phyloP scores from a whole-genome alignment of 2,888 invertebrate species.

The Galerucella pusilla region DNA sequence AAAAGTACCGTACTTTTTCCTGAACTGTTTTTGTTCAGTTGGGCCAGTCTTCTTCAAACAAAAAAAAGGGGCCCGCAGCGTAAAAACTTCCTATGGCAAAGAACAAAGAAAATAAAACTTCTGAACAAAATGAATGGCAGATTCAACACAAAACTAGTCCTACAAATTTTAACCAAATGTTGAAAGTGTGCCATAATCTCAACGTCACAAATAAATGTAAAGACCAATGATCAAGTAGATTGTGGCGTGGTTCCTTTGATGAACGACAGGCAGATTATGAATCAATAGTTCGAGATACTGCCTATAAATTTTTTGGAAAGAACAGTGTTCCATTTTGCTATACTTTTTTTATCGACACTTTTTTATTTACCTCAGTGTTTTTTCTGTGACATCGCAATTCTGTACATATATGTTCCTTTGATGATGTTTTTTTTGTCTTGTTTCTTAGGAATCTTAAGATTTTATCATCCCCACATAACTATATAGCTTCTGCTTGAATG shows the following conservation, averaged over 20 bases:
- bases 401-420: conserved; percentile 49
- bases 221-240: conserved; percentile 48
- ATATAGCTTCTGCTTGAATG: conserved; percentile 58
- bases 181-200: conserved; percentile 50
- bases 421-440: conserved; percentile 44
- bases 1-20: conserved; percentile 42
- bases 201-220: conserved; percentile 47
- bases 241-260: conserved; percentile 44
- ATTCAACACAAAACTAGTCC: conserved; percentile 45
- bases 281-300: conserved; percentile 57
- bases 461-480: conserved; percentile 40
- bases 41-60: conserved; percentile 18
- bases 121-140: conserved; percentile 32
- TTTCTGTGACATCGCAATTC: conserved; percentile 42
- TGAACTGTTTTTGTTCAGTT: conserved; percentile 35
- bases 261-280: conserved; percentile 46
- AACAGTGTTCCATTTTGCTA: conserved; percentile 58
- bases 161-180: conserved; percentile 41
- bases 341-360: conserved; percentile 39
- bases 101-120: conserved; percentile 27
- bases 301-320: conserved; percentile 53
- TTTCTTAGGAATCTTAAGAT: conserved; percentile 47
- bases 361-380: conserved; percentile 40
- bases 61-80: conserved; percentile 29
- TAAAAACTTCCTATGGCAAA: conserved; percentile 35